Conservation (phyloP, 2,888 invertebrate species). For the Eilema sororculum region DNA sequence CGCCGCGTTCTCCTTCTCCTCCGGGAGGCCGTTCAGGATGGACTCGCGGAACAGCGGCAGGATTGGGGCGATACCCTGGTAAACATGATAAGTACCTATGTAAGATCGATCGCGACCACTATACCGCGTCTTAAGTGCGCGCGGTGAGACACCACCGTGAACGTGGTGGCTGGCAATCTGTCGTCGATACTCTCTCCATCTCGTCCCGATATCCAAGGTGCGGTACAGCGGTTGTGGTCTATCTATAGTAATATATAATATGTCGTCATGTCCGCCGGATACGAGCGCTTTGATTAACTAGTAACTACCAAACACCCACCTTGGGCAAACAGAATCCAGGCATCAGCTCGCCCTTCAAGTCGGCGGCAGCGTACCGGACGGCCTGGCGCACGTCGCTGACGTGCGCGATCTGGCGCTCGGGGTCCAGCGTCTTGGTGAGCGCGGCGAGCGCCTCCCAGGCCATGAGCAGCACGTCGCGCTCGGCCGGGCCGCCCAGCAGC, state of each 20-base stretch:
- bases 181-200: too few relatives aligned
- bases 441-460: constrained; percentile 96
- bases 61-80: constrained; percentile 95
- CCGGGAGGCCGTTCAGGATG: constrained; percentile 97
- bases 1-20: constrained; percentile 98
- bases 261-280: too few relatives aligned
- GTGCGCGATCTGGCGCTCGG: constrained; percentile 94
- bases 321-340: constrained; percentile 98
- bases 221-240: too few relatives aligned
- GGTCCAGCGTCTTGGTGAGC: constrained; percentile 95
- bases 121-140: too few relatives aligned
- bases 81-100: neutral
- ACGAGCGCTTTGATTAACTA: too few relatives aligned
- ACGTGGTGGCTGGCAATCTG: too few relatives aligned
- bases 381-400: constrained; percentile 97
- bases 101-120: too few relatives aligned
- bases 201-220: too few relatives aligned
- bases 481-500: constrained; percentile 92
- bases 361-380: constrained; percentile 95
- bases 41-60: constrained; percentile 98
- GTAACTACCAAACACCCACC: constrained; percentile 64
- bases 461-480: constrained; percentile 91
- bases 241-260: too few relatives aligned
- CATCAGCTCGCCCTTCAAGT: constrained; percentile 92
- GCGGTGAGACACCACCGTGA: too few relatives aligned